Evolutionary conservation across 2,797 vertebrate genomes (phyloP).

Genomic region (Semaprochilodus insignis): DNA sequence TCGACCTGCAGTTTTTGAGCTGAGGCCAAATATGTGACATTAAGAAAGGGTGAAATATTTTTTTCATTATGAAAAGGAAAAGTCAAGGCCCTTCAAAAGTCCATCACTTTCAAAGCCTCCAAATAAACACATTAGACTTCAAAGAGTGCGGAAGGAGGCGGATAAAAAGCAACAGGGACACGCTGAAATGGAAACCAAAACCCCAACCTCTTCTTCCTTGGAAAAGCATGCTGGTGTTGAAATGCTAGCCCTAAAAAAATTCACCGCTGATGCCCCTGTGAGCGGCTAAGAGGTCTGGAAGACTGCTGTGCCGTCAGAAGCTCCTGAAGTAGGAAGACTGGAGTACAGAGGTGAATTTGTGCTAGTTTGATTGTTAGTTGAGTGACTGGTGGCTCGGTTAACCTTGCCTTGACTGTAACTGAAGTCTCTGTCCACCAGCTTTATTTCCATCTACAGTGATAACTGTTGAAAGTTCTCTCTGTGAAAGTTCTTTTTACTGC

Average conservation of each 20-base stretch:
- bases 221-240: conserved; percentile 40
- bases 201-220: conserved; percentile 28
- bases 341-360: neutral
- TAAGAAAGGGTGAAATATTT: conserved; percentile 22
- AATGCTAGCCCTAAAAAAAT: conserved; percentile 41
- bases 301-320: conserved; percentile 18
- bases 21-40: conserved; percentile 26
- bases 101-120: conserved; percentile 31
- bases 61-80: conserved; percentile 37
- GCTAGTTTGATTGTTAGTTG: neutral
- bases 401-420: neutral
- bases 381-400: neutral
- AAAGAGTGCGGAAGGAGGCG: conserved; percentile 45
- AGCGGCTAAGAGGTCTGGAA: conserved; percentile 9
- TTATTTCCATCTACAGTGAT: neutral
- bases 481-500: too few species aligned
- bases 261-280: conserved; percentile 12
- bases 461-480: too few species aligned
- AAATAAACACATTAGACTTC: conserved; percentile 59
- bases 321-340: neutral
- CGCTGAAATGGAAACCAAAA: conserved; percentile 52
- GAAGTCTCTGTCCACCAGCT: conserved; percentile 1
- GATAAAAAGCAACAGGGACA: conserved; percentile 44
- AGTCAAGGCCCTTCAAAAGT: conserved; percentile 42
- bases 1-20: neutral